phyloP scores from a whole-genome alignment of 35 echinoderm and acorn worm species.

The Ophiothrix spiculata region DNA sequence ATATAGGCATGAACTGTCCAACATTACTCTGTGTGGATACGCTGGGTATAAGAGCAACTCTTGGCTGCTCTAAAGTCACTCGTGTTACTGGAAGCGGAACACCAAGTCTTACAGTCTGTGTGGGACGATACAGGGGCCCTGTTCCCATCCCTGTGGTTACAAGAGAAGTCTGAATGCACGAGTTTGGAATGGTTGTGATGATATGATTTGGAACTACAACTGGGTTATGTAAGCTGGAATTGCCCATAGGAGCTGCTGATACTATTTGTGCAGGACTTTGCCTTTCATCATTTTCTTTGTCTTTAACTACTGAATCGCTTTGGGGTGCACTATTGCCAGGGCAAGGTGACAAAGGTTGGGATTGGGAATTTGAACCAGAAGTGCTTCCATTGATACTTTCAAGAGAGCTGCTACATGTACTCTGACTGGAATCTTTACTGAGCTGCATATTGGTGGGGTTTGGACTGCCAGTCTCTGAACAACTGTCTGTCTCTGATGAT shows the following conservation, averaged over 20 bases:
- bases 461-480: neutral
- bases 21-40: neutral
- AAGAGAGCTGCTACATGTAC: neutral
- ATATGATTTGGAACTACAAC: neutral
- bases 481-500: neutral
- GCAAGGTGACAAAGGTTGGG: no score
- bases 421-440: neutral
- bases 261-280: no score
- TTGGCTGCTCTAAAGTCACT: neutral
- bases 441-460: neutral
- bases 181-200: neutral
- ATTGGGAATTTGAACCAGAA: no score
- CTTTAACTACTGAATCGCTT: no score
- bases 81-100: neutral
- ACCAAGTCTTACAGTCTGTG: neutral
- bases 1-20: neutral
- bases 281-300: no score
- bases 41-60: neutral
- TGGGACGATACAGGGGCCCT: no score
- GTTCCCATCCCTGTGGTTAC: neutral
- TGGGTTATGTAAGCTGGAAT: no score
- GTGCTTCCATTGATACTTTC: no score
- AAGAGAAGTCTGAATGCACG: neutral
- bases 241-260: no score
- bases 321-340: no score